A percentile compares a stretch with the other conserved stretches of the same genome.
Conservation (phyloP, 2,113 vertebrate genomes). For the Pontoporia blainvillei region DNA sequence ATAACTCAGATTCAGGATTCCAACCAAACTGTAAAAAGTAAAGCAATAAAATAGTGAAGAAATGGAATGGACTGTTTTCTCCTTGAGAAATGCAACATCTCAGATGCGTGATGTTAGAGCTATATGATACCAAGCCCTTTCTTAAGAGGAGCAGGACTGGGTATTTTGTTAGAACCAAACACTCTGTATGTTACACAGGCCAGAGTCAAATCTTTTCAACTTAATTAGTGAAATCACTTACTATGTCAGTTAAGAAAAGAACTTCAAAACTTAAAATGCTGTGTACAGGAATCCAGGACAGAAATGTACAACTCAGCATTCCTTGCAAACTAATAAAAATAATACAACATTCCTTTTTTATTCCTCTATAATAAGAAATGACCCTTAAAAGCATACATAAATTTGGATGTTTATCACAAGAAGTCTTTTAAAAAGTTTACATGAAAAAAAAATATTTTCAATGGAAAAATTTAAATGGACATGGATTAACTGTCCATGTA, state of each 20-base stretch:
- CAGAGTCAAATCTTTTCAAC: not conserved
- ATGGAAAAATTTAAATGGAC: not conserved
- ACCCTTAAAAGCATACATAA: not conserved
- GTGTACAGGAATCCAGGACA: not conserved
- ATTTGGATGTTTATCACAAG: not conserved
- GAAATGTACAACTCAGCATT: not conserved
- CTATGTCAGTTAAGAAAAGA: not conserved
- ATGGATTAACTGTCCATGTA: not conserved
- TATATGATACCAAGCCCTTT: not conserved
- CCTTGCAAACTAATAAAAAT: not conserved
- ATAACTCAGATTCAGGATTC: not conserved
- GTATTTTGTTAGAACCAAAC: not conserved
- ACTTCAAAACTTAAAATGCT: not conserved
- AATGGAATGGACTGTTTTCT: not conserved
- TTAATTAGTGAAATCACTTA: not conserved
- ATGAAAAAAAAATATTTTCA: not conserved
- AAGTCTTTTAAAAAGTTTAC: not conserved
- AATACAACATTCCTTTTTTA: not conserved
- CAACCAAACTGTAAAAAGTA: not conserved
- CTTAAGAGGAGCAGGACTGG: not conserved
- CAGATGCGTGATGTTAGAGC: not conserved
- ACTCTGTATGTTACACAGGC: not conserved
- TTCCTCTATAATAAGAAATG: not conserved
- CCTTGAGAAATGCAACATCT: not conserved
- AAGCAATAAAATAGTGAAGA: not conserved